These are phyloP conservation scores for Salminus brasiliensis DNA, from an alignment of 2,113 vertebrate species.

Conservation along the genomic window DNA sequence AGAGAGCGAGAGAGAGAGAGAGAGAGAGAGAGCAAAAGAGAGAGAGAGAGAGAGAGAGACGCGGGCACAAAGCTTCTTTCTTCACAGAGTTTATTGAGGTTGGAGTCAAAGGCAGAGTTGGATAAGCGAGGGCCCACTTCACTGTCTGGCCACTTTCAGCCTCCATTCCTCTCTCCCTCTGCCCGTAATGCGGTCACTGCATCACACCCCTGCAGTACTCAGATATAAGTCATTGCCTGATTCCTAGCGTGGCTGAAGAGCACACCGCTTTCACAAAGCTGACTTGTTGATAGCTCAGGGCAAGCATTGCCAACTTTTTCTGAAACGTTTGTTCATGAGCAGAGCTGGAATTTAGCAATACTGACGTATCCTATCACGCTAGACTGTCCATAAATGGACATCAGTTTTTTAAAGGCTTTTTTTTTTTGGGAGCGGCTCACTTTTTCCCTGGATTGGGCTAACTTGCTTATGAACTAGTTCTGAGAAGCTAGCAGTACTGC, in stretches of 20 bases:
- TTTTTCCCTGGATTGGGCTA: background rate
- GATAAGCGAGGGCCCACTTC: background rate
- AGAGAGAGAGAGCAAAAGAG: slow-evolving; percentile 27
- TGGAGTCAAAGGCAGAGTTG: slow-evolving; percentile 15
- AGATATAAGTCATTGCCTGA: background rate
- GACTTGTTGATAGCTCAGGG: background rate
- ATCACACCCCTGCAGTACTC: too few species aligned
- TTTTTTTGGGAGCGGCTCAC: background rate
- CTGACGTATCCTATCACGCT: slow-evolving; percentile 10
- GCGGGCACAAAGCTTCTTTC: slow-evolving; percentile 41
- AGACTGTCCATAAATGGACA: slow-evolving; percentile 24
- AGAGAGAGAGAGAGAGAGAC: background rate
- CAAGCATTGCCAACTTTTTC: background rate
- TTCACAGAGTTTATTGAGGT: slow-evolving; percentile 30
- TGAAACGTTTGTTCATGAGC: slow-evolving; percentile 9
- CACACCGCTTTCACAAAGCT: background rate
- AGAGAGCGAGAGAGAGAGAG: slow-evolving; percentile 32
- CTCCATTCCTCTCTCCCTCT: background rate
- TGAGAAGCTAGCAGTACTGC: background rate
- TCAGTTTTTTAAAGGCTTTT: slow-evolving; percentile 1
- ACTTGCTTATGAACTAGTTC: background rate
- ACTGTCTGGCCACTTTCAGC: background rate
- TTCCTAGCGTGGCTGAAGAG: background rate
- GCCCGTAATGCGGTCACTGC: background rate
- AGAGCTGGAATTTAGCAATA: slow-evolving; percentile 21